These are phyloP conservation scores for Dromiciops gliroides DNA, from an alignment of 2,113 vertebrate genomes.

Conservation along the genomic window DNA sequence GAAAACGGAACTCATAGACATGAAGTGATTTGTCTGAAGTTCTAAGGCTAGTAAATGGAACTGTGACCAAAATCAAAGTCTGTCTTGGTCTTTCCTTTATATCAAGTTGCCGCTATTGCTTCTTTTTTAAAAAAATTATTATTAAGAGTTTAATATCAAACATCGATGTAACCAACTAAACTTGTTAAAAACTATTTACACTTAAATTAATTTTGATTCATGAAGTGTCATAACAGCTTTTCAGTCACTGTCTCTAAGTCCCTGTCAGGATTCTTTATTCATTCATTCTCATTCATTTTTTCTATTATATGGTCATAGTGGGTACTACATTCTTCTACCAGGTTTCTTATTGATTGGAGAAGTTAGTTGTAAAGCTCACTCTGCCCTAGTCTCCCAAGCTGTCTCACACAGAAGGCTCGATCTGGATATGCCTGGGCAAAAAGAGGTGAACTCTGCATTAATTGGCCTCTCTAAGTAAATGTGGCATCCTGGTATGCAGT, in stretches of 20 bases:
- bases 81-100: not conserved
- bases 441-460: not conserved
- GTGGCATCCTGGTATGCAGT: constrained; percentile 38
- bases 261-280: not conserved
- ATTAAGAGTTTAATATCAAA: not conserved
- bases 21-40: no score
- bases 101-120: not conserved
- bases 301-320: not conserved
- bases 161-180: not conserved
- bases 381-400: not conserved
- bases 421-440: constrained; percentile 30
- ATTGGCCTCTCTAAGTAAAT: constrained; percentile 36
- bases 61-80: not conserved
- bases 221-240: not conserved
- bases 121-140: not conserved
- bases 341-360: constrained; percentile 22
- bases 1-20: no score
- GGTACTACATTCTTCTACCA: not conserved
- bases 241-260: not conserved
- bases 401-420: not conserved
- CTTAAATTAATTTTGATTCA: not conserved
- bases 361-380: not conserved
- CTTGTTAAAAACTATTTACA: not conserved
- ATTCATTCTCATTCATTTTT: not conserved
- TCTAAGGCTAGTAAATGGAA: not conserved